phyloP scores from a whole-genome alignment of 2,113 vertebrate genomes.

The Lontra canadensis region DNA sequence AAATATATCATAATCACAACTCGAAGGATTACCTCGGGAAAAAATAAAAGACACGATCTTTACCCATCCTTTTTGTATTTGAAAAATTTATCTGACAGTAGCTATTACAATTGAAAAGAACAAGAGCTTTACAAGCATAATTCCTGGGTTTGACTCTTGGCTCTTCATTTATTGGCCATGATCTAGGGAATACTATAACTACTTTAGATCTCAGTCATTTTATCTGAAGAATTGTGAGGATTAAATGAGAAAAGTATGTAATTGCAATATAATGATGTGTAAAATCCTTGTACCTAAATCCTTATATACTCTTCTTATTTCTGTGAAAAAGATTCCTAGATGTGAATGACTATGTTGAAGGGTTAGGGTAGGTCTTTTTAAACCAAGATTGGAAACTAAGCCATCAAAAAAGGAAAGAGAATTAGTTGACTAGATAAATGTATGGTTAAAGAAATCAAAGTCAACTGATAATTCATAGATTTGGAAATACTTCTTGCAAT shows the following conservation, averaged over 20 bases:
- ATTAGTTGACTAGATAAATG: background rate
- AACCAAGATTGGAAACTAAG: background rate
- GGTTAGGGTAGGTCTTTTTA: background rate
- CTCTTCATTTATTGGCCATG: background rate
- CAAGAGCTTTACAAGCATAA: background rate
- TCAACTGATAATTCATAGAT: background rate
- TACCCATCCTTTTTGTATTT: background rate
- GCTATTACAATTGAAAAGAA: constrained; percentile 35
- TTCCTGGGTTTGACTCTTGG: background rate
- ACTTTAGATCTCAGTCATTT: background rate
- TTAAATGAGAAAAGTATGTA: background rate
- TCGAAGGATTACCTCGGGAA: background rate
- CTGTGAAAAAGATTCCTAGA: background rate
- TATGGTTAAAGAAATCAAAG: background rate
- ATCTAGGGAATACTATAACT: background rate
- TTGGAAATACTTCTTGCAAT: background rate
- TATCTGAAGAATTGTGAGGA: background rate
- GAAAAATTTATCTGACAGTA: background rate
- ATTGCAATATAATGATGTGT: background rate
- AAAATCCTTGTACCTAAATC: background rate
- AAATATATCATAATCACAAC: background rate
- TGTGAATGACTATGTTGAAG: background rate
- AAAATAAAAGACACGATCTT: background rate
- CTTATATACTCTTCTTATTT: background rate
- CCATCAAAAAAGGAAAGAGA: background rate